These are phyloP conservation scores for Poecile montanus DNA, from an alignment of 2,797 vertebrate species.

Conservation along the genomic window DNA sequence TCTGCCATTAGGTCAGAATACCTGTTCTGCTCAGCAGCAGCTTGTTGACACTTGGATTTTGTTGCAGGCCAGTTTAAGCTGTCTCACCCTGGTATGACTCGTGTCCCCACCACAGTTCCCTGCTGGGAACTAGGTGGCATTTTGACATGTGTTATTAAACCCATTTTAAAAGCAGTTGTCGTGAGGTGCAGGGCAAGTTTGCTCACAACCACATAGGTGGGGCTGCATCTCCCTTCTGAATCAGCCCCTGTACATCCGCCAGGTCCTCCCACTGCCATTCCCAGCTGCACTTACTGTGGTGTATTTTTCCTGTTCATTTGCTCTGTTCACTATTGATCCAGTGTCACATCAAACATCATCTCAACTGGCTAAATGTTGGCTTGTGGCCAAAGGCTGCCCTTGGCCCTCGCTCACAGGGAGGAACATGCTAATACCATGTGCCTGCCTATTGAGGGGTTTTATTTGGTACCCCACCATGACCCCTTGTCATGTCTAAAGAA, in stretches of 20 bases:
- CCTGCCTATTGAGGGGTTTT: neutral
- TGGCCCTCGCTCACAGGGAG: neutral
- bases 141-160: neutral
- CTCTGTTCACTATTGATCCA: neutral
- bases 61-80: neutral
- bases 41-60: neutral
- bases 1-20: neutral
- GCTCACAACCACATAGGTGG: neutral
- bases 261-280: slow-evolving; percentile 17
- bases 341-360: neutral
- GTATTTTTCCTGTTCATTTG: neutral
- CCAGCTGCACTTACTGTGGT: accelerated
- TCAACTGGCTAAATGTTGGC: neutral
- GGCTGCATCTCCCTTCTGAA: slow-evolving; percentile 12
- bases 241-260: neutral
- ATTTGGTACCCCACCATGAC: neutral
- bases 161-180: neutral
- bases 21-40: neutral
- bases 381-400: neutral
- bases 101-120: neutral
- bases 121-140: neutral
- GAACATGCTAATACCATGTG: accelerated
- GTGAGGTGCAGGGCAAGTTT: neutral
- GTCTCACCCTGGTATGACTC: neutral
- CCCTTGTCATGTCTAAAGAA: neutral